Evolutionary conservation across 1,140 invertebrate genomes (phyloP).

Genomic region (Trichomalopsis sarcophagae): DNA sequence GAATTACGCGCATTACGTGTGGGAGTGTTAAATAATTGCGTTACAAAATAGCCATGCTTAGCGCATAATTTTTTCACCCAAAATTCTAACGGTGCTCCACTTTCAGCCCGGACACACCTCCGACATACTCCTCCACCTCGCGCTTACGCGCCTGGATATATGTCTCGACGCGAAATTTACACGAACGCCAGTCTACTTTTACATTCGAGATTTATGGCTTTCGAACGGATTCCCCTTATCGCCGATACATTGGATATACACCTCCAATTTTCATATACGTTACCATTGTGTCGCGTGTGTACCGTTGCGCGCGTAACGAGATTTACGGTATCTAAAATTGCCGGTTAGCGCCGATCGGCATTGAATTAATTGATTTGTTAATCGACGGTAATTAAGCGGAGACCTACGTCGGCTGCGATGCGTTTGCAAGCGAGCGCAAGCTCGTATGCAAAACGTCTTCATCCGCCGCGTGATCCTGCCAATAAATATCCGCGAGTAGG

Average conservation of each 20-base stretch:
- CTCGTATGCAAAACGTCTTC: not conserved
- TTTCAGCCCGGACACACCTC: not conserved
- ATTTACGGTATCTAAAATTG: not conserved
- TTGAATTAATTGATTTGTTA: slow-evolving; percentile 21
- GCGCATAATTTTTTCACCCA: not conserved
- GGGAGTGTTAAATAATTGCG: too few relatives aligned
- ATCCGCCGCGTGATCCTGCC: not conserved
- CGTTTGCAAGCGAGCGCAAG: not conserved
- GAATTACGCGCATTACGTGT: too few relatives aligned
- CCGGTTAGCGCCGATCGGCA: not conserved
- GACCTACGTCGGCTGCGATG: not conserved
- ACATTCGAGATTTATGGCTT: not conserved
- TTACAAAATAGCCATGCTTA: too few relatives aligned
- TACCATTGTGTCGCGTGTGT: not conserved
- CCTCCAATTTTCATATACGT: not conserved
- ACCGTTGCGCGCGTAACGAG: not conserved
- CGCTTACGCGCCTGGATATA: too few relatives aligned
- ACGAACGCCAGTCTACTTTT: not conserved
- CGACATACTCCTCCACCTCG: not conserved
- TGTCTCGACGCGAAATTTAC: not conserved
- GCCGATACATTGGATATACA: not conserved
- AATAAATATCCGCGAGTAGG: slow-evolving; percentile 15
- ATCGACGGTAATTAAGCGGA: not conserved
- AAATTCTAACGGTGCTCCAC: not conserved
- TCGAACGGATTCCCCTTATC: slow-evolving; percentile 13